Percentiles rank a stretch among this genome's conserved stretches.
phyloP scores from a whole-genome alignment of 2,888 invertebrate genomes.

The Eueremaeus valkanovi region DNA sequence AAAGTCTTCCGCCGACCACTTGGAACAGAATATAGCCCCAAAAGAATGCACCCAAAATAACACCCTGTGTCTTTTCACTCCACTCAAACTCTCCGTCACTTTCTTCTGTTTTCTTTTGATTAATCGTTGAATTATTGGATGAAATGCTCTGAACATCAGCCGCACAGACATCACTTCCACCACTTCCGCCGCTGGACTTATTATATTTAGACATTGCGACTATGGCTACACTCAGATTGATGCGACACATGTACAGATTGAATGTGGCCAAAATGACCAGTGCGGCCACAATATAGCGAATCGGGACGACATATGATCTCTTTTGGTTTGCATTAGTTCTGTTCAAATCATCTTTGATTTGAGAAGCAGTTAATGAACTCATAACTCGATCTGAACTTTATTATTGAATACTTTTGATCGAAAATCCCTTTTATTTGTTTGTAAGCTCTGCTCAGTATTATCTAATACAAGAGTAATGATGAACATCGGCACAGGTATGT shows the following conservation, averaged over 20 bases:
- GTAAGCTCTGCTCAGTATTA: too few species aligned
- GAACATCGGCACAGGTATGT: too few species aligned
- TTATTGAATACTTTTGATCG: too few species aligned
- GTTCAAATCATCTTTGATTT: neutral
- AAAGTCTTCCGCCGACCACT: slow-evolving; percentile 45
- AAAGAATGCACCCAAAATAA: slow-evolving; percentile 46
- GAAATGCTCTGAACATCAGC: neutral
- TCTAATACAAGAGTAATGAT: too few species aligned
- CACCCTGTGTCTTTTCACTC: slow-evolving; percentile 40
- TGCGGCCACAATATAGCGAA: neutral
- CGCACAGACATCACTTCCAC: neutral
- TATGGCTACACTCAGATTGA: neutral
- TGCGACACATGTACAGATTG: neutral
- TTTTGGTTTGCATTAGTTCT: neutral
- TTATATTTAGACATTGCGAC: neutral
- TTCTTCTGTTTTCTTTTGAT: neutral
- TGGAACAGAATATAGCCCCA: slow-evolving; percentile 47
- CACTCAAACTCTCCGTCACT: neutral
- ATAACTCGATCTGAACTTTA: too few species aligned
- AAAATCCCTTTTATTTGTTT: too few species aligned
- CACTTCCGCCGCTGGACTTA: neutral
- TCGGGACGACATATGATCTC: neutral
- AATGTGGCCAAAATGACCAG: neutral
- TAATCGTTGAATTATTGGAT: neutral
- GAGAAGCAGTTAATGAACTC: neutral